phyloP scores from a whole-genome alignment of 2,113 vertebrate genomes.

The Aphelocoma coerulescens region DNA sequence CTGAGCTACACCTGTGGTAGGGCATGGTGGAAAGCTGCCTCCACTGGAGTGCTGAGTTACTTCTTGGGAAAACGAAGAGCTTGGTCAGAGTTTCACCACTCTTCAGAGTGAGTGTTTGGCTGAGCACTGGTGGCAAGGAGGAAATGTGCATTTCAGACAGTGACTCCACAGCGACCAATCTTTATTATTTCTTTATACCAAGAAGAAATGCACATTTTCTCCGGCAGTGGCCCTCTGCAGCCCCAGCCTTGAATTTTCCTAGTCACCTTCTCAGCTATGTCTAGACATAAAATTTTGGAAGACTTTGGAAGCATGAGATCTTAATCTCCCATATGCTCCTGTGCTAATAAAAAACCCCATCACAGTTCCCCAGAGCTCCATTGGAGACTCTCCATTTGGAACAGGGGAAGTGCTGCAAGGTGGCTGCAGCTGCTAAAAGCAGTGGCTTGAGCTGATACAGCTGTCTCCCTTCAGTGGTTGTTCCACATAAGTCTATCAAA shows the following conservation, averaged over 20 bases:
- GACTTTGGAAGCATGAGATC: not conserved
- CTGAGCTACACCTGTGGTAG: not conserved
- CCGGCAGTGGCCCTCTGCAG: not conserved
- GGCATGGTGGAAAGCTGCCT: not conserved
- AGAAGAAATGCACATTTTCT: not conserved
- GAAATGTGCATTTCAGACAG: not conserved
- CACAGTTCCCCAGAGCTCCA: not conserved
- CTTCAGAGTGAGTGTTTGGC: not conserved
- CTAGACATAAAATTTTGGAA: not conserved
- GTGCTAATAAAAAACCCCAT: not conserved
- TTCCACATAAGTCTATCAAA: not conserved
- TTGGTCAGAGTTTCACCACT: not conserved
- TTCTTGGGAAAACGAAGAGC: not conserved
- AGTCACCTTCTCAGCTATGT: not conserved
- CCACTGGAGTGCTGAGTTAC: not conserved
- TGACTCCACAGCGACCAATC: fast-evolving
- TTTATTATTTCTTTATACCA: not conserved
- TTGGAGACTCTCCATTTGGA: not conserved
- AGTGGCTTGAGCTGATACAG: not conserved
- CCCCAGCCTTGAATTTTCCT: not conserved
- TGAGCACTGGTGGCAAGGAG: not conserved
- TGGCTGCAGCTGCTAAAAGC: not conserved
- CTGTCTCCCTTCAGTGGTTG: not conserved
- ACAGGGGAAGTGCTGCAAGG: not conserved
- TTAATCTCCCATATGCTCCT: not conserved